A percentile compares a stretch with the other conserved stretches of the same genome.
Conservation (phyloP, 1,140 invertebrate genomes). For the Octopus bimaculoides region DNA sequence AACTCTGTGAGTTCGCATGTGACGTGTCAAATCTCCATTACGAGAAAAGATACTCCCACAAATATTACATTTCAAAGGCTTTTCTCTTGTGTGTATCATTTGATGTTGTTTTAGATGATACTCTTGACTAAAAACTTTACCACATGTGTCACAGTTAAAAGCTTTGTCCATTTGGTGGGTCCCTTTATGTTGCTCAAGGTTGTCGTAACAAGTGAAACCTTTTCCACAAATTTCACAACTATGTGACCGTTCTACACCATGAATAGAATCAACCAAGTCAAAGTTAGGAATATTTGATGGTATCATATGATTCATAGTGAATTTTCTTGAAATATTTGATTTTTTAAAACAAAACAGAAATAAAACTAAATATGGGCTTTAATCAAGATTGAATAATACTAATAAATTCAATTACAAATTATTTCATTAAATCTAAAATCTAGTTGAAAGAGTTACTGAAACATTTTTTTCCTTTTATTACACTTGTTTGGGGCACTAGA, state of each 20-base stretch:
- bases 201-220: neutral
- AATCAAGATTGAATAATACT: too few species aligned
- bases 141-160: neutral
- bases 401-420: too few species aligned
- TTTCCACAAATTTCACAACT: neutral
- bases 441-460: too few species aligned
- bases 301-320: too few species aligned
- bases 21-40: slow-evolving; percentile 80
- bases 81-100: neutral
- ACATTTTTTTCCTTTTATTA: too few species aligned
- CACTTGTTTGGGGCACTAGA: too few species aligned
- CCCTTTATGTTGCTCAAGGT: neutral
- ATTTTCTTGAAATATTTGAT: too few species aligned
- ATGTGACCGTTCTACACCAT: neutral
- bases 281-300: neutral
- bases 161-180: neutral
- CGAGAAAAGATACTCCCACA: slow-evolving; percentile 86
- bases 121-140: neutral
- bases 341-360: too few species aligned
- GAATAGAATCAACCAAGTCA: neutral
- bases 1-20: slow-evolving; percentile 71
- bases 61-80: slow-evolving; percentile 62
- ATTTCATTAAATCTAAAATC: too few species aligned
- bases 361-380: too few species aligned
- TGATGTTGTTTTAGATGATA: neutral